These are phyloP conservation scores for Haliclystus octoradiatus DNA, from an alignment of 30 jellyfish, hydroid and myxozoan species.

Conservation along the genomic window DNA sequence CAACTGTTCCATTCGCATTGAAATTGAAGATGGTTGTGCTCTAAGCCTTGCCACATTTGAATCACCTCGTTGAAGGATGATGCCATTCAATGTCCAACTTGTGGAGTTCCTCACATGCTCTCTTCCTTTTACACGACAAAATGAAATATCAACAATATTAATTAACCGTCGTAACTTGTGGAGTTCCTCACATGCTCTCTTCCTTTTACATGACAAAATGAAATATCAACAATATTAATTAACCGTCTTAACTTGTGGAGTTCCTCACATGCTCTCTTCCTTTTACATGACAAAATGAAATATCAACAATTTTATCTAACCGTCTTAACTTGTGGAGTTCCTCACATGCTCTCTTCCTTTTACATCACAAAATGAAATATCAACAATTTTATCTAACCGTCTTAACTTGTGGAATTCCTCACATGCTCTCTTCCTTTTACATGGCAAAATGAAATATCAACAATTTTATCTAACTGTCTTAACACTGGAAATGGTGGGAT, in stretches of 20 bases:
- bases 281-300: neutral
- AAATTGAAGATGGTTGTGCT: slow-evolving; percentile 1
- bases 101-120: slow-evolving; percentile 37
- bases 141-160: neutral
- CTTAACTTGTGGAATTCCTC: no score
- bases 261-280: slow-evolving; percentile 39
- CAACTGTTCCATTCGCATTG: slow-evolving; percentile 46
- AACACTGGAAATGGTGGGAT: no score
- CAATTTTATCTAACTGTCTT: no score
- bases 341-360: slow-evolving; percentile 42
- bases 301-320: no score
- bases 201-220: slow-evolving; percentile 5
- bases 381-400: no score
- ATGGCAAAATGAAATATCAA: no score
- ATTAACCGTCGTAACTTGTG: no score
- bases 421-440: no score
- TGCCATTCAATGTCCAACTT: slow-evolving; percentile 62
- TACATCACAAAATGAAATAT: neutral
- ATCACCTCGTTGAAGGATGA: slow-evolving; percentile 33
- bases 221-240: no score
- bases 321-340: slow-evolving; percentile 31
- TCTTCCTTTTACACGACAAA: slow-evolving; percentile 12
- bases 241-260: slow-evolving; percentile 39
- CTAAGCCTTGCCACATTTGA: slow-evolving; percentile 6
- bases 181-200: slow-evolving; percentile 33